Base-by-base conservation (phyloP, 2,113 vertebrate species). In the Cheilinus undulatus region DNA sequence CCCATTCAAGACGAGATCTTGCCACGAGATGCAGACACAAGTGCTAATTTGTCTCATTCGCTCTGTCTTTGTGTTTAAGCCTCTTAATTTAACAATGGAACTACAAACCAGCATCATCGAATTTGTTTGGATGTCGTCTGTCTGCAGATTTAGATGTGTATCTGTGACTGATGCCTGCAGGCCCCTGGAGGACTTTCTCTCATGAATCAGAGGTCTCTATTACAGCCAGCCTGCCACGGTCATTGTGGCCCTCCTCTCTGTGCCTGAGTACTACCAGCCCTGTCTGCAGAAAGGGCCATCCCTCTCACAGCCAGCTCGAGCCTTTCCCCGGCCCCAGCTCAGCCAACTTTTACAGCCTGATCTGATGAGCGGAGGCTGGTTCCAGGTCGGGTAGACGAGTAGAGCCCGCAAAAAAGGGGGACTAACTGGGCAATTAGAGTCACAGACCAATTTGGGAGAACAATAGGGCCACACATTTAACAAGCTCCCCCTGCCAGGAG, bases 351-450 rank as follows among this genome's bases (percentile, higher is more conserved):
- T 86, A 86, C 74, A 84, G 72, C 86, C 75, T 65, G 64, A 78
- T 80, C 62, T 80, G 67, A 87, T 80, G 75, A 83, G 28, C 10
- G 17, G 60, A 72, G 73, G 78, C 80, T 86, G 90, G 84, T 80
- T 90, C 83, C 80, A 79, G 69, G 64, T 76, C 72, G 82, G 70
- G 88, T 87, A 93, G 94, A 94, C 92, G 82, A 90, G 76, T 60
- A 68, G 56, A 88, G 80, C 82, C 85, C 70, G 42, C 70, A 70
- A 90, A 83, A 85, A n/a, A n/a, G n/a, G 85, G 90, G 86, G 89
- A 89, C 91, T 93, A 93, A 93, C 90, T 86, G 85, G 83, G 78
- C 89, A 86, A 92, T 93, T 93, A 93, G 75, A 90, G 87, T 83
- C 84, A 87, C 86, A 90, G 86, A 73, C 91, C 86, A 93, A 93